Conservation (phyloP, 2,797 vertebrate genomes). For the Carcharodon carcharias region DNA sequence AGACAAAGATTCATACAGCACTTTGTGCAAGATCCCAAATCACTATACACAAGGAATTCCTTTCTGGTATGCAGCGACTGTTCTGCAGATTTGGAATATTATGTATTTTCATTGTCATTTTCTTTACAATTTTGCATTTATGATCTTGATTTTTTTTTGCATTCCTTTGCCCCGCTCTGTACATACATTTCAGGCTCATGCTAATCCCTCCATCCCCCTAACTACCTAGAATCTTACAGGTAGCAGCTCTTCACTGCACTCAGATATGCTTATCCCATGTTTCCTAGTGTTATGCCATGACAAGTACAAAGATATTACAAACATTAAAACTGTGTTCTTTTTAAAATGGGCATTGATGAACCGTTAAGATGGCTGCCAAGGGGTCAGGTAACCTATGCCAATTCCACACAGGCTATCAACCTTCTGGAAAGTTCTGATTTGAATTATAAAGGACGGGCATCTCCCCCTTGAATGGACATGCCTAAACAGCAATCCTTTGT, state of each 20-base stretch:
- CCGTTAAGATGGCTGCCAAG: too few relatives aligned
- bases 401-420: too few relatives aligned
- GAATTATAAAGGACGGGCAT: too few relatives aligned
- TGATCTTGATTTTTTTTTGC: not conserved
- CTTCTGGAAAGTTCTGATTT: too few relatives aligned
- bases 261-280: not conserved
- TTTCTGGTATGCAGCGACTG: not conserved
- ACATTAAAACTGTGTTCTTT: too few relatives aligned
- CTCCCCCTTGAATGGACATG: too few relatives aligned
- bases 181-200: not conserved
- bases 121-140: not conserved
- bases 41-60: not conserved
- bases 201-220: not conserved
- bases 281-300: not conserved
- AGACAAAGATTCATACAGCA: not conserved
- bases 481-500: too few relatives aligned
- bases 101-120: not conserved
- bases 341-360: too few relatives aligned
- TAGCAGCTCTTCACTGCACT: not conserved
- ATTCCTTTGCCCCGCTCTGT: not conserved
- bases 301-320: too few relatives aligned
- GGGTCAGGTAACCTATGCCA: too few relatives aligned
- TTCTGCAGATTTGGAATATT: not conserved
- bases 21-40: not conserved
- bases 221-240: not conserved